Evolutionary conservation across 2,888 invertebrate genomes (phyloP).

Genomic region (Auanema sp.): DNA sequence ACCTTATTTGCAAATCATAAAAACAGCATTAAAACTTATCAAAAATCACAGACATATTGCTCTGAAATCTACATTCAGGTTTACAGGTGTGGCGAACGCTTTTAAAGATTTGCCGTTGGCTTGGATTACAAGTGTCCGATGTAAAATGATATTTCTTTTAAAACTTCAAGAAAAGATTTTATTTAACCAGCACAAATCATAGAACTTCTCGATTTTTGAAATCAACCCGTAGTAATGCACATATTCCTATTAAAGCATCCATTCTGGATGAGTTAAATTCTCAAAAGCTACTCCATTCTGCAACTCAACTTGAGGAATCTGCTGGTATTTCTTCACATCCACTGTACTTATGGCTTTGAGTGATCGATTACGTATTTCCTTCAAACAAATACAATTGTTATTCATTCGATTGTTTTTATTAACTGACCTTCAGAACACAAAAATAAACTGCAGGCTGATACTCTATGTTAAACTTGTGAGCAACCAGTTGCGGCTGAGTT

Average conservation of each 20-base stretch:
- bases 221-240: no score
- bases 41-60: no score
- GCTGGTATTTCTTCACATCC: slow-evolving; percentile 10
- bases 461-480: slow-evolving; percentile 40
- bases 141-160: no score
- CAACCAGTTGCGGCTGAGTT: slow-evolving; percentile 25
- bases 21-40: no score
- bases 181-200: no score
- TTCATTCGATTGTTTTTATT: neutral
- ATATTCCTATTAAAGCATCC: slow-evolving; percentile 20
- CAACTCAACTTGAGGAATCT: slow-evolving; percentile 34
- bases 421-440: slow-evolving; percentile 32
- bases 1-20: no score
- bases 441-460: slow-evolving; percentile 37
- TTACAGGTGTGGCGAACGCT: no score
- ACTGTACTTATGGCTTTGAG: neutral
- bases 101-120: no score
- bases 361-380: slow-evolving; percentile 29
- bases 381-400: slow-evolving; percentile 9
- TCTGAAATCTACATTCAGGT: no score
- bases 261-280: slow-evolving; percentile 24
- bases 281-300: slow-evolving; percentile 12
- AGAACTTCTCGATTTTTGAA: no score
- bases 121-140: no score
- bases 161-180: no score